These are phyloP conservation scores for Lasioglossum morio DNA, from an alignment of 2,888 invertebrate species.

Conservation along the genomic window DNA sequence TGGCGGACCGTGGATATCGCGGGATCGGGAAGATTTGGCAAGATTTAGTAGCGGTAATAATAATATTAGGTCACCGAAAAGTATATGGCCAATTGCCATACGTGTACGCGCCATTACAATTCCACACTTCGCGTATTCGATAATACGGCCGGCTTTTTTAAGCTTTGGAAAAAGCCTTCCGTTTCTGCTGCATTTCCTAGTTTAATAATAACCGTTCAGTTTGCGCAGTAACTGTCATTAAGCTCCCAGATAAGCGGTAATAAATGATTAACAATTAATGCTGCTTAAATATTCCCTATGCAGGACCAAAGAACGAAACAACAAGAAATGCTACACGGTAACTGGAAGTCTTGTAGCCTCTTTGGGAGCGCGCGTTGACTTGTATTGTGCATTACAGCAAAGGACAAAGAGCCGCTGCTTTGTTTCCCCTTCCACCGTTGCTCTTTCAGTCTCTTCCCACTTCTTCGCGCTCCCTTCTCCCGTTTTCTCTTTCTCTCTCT, in stretches of 20 bases:
- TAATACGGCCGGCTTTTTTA: too few species aligned
- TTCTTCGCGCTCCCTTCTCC: conserved; percentile 27
- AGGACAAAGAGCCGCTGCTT: conserved; percentile 74
- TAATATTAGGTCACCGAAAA: neutral
- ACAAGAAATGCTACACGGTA: conserved; percentile 51
- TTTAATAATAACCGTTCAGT: neutral
- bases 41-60: conserved; percentile 1
- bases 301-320: conserved; percentile 25
- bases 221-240: neutral
- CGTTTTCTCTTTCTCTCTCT: neutral
- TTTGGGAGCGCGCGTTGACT: conserved; percentile 67
- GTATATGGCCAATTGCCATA: neutral
- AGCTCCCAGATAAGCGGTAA: neutral
- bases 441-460: conserved; percentile 44
- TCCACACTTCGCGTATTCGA: neutral
- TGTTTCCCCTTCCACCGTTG: conserved; percentile 64
- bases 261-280: conserved; percentile 39
- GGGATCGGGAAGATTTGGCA: neutral
- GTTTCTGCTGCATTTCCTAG: neutral
- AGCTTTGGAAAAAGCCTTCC: neutral
- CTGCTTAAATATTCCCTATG: conserved; percentile 35
- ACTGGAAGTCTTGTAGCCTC: conserved; percentile 64
- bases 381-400: conserved; percentile 67
- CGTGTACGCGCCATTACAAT: neutral
- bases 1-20: conserved; percentile 20